Percentiles rank a stretch among this genome's conserved stretches.
phyloP scores from a whole-genome alignment of 2,113 vertebrate genomes.

The Hydropotes inermis region DNA sequence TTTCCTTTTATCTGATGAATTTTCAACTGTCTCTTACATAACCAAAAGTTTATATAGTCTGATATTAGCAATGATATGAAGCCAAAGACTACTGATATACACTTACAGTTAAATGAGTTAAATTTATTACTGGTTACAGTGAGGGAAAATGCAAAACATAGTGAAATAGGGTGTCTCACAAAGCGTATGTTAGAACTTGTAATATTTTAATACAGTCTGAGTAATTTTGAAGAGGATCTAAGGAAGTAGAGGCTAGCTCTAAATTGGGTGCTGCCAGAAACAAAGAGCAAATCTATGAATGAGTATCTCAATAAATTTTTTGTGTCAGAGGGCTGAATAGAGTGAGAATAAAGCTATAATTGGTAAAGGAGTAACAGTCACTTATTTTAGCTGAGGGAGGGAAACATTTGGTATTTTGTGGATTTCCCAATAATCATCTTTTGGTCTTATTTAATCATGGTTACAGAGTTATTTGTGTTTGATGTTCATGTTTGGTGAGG shows the following conservation, averaged over 20 bases:
- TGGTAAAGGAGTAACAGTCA: not conserved
- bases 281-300: not conserved
- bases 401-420: not conserved
- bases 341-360: not conserved
- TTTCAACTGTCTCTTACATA: not conserved
- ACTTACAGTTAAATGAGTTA: not conserved
- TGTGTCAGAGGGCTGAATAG: not conserved
- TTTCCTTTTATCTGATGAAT: not conserved
- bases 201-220: not conserved
- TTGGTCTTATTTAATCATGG: not conserved
- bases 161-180: not conserved
- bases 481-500: not conserved
- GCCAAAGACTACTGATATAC: not conserved
- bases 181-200: not conserved
- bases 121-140: not conserved
- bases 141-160: not conserved
- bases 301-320: not conserved
- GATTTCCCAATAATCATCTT: not conserved
- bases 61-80: not conserved
- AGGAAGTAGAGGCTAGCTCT: not conserved
- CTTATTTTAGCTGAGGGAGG: not conserved
- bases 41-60: not conserved
- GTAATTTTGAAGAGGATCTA: not conserved
- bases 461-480: not conserved
- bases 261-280: not conserved